A percentile compares a stretch with the other conserved stretches of the same genome.
Conservation (phyloP, 2,797 vertebrate genomes). For the Enteromius radiatus region DNA sequence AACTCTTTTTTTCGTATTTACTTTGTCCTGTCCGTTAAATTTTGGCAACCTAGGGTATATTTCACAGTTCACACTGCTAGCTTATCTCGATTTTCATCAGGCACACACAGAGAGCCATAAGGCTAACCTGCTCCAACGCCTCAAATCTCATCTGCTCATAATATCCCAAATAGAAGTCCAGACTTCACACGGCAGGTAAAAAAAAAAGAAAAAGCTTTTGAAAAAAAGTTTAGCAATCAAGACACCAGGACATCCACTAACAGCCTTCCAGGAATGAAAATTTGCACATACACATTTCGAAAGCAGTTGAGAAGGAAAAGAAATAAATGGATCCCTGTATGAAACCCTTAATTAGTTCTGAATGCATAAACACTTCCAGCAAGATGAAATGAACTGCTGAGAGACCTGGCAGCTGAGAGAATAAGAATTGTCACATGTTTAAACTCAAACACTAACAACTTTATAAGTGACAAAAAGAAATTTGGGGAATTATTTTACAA, state of each 20-base stretch:
- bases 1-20: conserved; percentile 30
- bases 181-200: conserved; percentile 9
- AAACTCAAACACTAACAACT: conserved; percentile 8
- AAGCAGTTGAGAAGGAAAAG: no score
- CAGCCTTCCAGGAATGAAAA: not conserved
- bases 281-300: not conserved
- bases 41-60: conserved; percentile 2
- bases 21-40: not conserved
- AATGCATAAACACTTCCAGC: conserved; percentile 30
- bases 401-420: conserved; percentile 13
- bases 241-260: conserved; percentile 14
- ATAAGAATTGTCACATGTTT: conserved; percentile 18
- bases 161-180: conserved; percentile 7
- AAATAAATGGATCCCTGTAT: conserved; percentile 31
- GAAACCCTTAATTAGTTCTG: conserved; percentile 39
- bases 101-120: conserved; percentile 27
- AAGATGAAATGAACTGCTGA: not conserved
- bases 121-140: not conserved
- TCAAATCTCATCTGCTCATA: conserved; percentile 28
- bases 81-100: not conserved
- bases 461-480: not conserved
- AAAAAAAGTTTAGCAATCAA: not conserved
- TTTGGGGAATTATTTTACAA: conserved; percentile 1
- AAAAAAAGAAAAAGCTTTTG: not conserved
- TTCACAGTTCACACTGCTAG: conserved; percentile 27